Evolutionary conservation across 1,140 invertebrate species (phyloP).

Genomic region (Pseudomyrmex flavicornis): DNA sequence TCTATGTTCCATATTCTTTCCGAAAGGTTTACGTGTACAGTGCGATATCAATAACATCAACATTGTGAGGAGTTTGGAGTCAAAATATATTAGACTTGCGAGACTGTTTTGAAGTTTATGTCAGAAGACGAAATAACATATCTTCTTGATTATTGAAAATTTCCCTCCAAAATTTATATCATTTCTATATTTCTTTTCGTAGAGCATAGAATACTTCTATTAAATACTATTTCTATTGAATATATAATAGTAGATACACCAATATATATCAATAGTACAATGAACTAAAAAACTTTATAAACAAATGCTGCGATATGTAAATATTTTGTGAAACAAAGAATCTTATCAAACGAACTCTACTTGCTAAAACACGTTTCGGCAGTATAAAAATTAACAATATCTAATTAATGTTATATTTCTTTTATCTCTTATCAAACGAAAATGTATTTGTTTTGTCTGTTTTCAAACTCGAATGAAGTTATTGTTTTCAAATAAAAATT

Average conservation of each 20-base stretch:
- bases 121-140: background rate
- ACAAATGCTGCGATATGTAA: background rate
- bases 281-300: conserved; percentile 18
- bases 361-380: background rate
- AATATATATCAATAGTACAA: background rate
- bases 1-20: too few species aligned
- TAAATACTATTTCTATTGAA: too few species aligned
- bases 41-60: background rate
- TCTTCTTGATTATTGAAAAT: background rate
- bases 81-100: background rate
- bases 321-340: background rate
- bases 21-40: too few species aligned
- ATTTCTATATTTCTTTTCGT: background rate
- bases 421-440: background rate
- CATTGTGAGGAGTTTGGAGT: background rate
- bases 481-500: background rate
- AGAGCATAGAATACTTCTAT: background rate
- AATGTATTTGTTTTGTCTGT: background rate
- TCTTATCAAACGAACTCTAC: background rate
- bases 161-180: background rate
- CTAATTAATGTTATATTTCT: too few species aligned
- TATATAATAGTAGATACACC: too few species aligned
- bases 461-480: background rate
- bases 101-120: background rate
- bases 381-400: background rate